Evolutionary conservation across 2,113 vertebrate species (phyloP), one percentile per base, ranked within the genome.

Genomic region (Gila orcuttii): DNA sequence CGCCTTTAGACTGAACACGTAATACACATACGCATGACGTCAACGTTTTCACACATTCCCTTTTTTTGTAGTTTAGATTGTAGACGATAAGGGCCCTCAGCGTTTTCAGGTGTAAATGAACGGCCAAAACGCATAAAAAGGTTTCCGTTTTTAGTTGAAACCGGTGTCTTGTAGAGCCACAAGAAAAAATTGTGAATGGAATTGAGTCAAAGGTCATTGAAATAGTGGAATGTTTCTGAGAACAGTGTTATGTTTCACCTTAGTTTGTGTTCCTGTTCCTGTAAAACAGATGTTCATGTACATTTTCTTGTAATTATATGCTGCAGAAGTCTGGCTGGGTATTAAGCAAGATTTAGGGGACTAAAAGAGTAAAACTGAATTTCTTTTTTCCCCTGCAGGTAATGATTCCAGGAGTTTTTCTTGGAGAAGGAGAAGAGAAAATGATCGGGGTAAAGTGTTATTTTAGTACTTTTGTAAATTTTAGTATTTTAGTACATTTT

Each of bases 371-470:
- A 5, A 39, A 71, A 23, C 36, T 42, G 19, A 42, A 23, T 71
- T 47, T 57, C 64, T 4, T 47, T n/a, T 66, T 80, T 11, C 33
- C 50, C 50, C 4, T 87, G 6, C 75, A 95, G 94, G 94, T 66
- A 94, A 93, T 87, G 94, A 95, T 87, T 92, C 92, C 1, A 94
- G 94, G 88, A 90, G 93, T 59, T 96, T 94, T 81, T 93, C 90
- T 55, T 96, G 95, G 95, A 94, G 93, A 82, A 89, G 87, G 83
- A 93, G 93, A 88, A 88, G 94, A 93, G 93, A 94, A 12, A 94
- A 90, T 52, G 93, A 94, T 50, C 92, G 88, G 31, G 94, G 94
- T 95, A 91, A 92, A 47, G 52, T 55, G 15, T 21, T 69, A 69
- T 36, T 33, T 69, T 68, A 12, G 36, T 42, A 28, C 28, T 28